Percentiles rank a stretch among this genome's conserved stretches.
These are phyloP conservation scores for Dicyrtoma fusca DNA, from an alignment of 2,888 invertebrate species.

Conservation along the genomic window DNA sequence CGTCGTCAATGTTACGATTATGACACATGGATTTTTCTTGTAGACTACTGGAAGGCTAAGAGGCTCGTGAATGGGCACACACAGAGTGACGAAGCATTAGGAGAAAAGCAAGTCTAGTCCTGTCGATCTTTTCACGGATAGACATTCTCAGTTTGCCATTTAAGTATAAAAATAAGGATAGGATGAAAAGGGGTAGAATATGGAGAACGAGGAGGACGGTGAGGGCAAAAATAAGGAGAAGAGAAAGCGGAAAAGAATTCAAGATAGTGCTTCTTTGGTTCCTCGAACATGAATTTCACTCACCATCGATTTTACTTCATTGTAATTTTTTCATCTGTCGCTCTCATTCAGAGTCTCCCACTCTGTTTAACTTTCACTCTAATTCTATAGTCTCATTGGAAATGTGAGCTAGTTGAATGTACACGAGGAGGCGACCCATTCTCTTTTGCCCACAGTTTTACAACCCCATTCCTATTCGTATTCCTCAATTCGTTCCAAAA, in stretches of 20 bases:
- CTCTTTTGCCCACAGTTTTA: neutral
- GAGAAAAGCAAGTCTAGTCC: neutral
- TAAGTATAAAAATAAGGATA: slow-evolving; percentile 3
- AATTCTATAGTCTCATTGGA: slow-evolving; percentile 27
- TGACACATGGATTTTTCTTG: too few relatives aligned
- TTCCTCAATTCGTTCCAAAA: too few relatives aligned
- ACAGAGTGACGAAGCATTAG: neutral
- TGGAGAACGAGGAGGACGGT: neutral
- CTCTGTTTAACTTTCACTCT: slow-evolving; percentile 2
- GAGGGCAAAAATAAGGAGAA: slow-evolving; percentile 1
- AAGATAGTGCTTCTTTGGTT: slow-evolving; percentile 18
- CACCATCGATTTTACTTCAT: slow-evolving; percentile 38
- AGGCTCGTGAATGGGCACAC: neutral
- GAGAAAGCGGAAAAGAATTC: slow-evolving; percentile 9
- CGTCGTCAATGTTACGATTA: too few relatives aligned
- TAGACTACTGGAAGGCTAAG: too few relatives aligned
- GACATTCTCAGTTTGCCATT: neutral
- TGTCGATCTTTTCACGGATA: neutral
- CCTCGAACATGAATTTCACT: slow-evolving; percentile 37
- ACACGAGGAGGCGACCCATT: slow-evolving; percentile 17
- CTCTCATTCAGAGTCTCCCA: slow-evolving; percentile 22
- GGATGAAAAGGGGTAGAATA: neutral
- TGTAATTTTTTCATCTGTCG: slow-evolving; percentile 38
- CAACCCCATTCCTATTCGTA: too few relatives aligned
- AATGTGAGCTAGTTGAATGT: slow-evolving; percentile 11